Base-by-base conservation (phyloP, 2,113 vertebrate species). In the Notothenia rossii region DNA sequence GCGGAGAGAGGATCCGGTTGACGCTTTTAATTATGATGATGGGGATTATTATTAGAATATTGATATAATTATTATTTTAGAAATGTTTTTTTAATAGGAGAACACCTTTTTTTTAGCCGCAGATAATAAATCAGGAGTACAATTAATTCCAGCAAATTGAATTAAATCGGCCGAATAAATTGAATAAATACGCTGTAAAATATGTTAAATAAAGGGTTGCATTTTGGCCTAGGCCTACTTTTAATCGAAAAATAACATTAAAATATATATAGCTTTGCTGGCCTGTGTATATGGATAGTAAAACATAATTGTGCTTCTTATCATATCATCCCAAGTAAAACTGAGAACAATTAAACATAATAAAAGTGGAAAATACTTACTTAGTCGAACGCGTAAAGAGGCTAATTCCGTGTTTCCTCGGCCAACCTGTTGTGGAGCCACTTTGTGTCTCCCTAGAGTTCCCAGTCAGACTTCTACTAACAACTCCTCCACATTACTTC, bases 401-500 rank as follows among this genome's bases (percentile, higher is more conserved):
- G 33, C 8, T 13, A 25, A 22, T 4, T 55, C 46, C 50, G 12
- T 43, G 2, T 67, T 64, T 74, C 59, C 14, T 64, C 54, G 43
- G 0, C 40, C 8, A 59, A 73, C 67, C 49, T 85, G 81, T 85
- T 77, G 77, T 77, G 58, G n/a, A 17, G 61, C 55, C 68, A 14
- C 13, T 7, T 13, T 20, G 18, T 61, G 58, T 72, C 45, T 83
- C 83, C 72, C 80, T 70, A 64, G 71, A 85, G 85, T 73, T 73
- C 63, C 86, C 75, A 56, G 85, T 82, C 81, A 79, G 43, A 51
- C 89, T 88, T 82, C 60, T 83, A 1, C 82, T 82, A 70, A 64
- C 85, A 60, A 45, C 92, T 88, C 82, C 87, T 67, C 82, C 66
- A 88, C 85, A 86, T 83, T 76, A 84, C 88, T 90, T 90, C 83